phyloP scores from a whole-genome alignment of 2,888 invertebrate species.

The Aspidiotus destructor region DNA sequence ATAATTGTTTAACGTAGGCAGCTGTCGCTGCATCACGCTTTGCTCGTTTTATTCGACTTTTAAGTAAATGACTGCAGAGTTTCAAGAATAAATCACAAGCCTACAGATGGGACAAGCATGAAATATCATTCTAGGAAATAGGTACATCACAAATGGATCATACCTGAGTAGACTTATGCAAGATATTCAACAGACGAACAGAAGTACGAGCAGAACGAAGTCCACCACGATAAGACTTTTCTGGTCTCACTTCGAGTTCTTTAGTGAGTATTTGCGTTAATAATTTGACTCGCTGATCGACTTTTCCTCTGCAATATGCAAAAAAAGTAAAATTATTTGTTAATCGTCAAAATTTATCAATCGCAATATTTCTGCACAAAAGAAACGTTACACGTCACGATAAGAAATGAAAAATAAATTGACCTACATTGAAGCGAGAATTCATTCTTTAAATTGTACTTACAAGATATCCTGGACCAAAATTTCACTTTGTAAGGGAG shows the following conservation, averaged over 20 bases:
- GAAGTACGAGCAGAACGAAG: slow-evolving; percentile 74
- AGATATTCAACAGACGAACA: slow-evolving; percentile 69
- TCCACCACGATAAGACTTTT: slow-evolving; percentile 78
- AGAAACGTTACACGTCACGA: too few species aligned
- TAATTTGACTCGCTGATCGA: slow-evolving; percentile 61
- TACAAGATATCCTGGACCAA: slow-evolving; percentile 30
- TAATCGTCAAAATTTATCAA: background rate
- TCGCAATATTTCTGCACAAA: too few species aligned
- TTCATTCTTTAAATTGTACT: background rate
- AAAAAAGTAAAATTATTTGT: background rate
- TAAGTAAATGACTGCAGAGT: slow-evolving; percentile 70
- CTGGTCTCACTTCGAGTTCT: slow-evolving; percentile 77
- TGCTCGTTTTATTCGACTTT: slow-evolving; percentile 68
- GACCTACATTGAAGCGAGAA: background rate
- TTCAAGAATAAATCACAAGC: slow-evolving; percentile 73
- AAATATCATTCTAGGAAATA: background rate
- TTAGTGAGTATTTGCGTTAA: slow-evolving; percentile 79
- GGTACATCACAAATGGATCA: background rate
- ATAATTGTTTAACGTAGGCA: slow-evolving; percentile 68
- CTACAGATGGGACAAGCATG: slow-evolving; percentile 42
- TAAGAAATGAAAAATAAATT: background rate
- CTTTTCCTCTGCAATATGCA: slow-evolving; percentile 38
- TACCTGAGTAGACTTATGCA: slow-evolving; percentile 57
- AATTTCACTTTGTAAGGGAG: slow-evolving; percentile 38
- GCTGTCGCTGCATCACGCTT: slow-evolving; percentile 70